Base-by-base conservation (phyloP, 2,797 vertebrate genomes). In the Eulemur albifrons region DNA sequence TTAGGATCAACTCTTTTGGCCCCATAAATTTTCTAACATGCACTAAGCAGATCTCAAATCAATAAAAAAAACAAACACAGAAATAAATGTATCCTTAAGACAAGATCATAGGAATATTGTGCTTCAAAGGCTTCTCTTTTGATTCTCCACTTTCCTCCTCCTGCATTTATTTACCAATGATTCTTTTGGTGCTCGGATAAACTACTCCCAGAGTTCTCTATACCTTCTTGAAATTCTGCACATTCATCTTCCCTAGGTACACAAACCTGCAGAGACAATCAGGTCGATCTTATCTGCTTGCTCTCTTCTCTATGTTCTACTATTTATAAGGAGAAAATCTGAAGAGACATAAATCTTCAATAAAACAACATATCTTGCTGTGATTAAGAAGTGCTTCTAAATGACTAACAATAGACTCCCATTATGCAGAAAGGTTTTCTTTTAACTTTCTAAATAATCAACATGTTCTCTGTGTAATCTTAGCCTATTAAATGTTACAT, bases 21-120 rank as follows among this genome's bases (percentile, higher is more conserved):
- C 85, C 95, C 69, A 86, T 85, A 96, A n/a, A 85, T 90, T 94
- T 91, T 89, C 89, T 82, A 82, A 79, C 23, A 40, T 48, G 54
- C 12, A 75, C 50, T 52, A 93, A 88, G 27, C 72, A 40, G 25
- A 87, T 69, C 59, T 89, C 80, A 79, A 95, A 93, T 95, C 84
- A 94, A 73, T 70, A 95, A 61, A 52, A 57, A 57, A 25, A 81
- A 69, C 57, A 89, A 90, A 88, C 50, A 87, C 69, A 90, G 79
- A 77, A 84, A 92, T 70, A 81, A 87, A 92, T 75, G 65, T 4
- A 93, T 67, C 72, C 61, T 93, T 91, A 94, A 90, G 50, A 91
- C 27, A 65, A 85, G 76, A 93, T 57, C 57, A 81, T 23, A 79
- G 72, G 54, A 95, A 76, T 8, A 5, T 0, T 43, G 69, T 45